Evolutionary conservation across 2,113 vertebrate genomes (phyloP), one percentile per base, ranked within the genome.

Genomic region (Rhynchomys soricoides): DNA sequence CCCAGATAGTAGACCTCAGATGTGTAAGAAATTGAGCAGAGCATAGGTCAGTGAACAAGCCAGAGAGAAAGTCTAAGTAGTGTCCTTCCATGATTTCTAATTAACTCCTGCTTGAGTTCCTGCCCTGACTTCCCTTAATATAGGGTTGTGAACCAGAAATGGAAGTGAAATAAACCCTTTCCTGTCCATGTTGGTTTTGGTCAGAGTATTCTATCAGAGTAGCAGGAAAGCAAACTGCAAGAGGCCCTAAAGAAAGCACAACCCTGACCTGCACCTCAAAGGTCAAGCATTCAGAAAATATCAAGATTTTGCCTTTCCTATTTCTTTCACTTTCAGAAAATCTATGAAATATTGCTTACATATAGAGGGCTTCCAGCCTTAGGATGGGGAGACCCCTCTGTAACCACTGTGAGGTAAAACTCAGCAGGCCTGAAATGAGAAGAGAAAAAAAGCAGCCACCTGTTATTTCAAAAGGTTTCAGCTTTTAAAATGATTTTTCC

Each of bases 241-340:
- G n/a, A 43, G 7, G 24, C 24, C 62, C 57, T 12, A 2, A 7
- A 74, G 12, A 48, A 78, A 86, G 29, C 5, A 0, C 37, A 68
- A 24, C 5, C 0, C n/a, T 19, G 1, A 5, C 52, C 3, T 21
- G 40, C 6, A 17, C 55, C 57, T 74, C 48, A 43, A 88, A 86
- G 29, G 50, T 55, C 79, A 86, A 73, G n/a, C 45, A 5, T 74
- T 83, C 11, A 24, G 59, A 86, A 96, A 96, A 59, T 62, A 62
- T 82, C 87, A 70, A n/a, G 31, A 73, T 94, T 90, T 90, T 74
- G 82, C 50, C 89, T 95, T 95, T 74, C 43, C 59, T 79, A 59
- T 62, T 96, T 94, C 96, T 94, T 96, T 92, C 59, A 70, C 77
- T 95, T 93, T 92, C 75, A 86, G 85, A 45, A 93, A 94, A 86